Conservation (phyloP, 2,113 vertebrate genomes). For the Felis catus region F.catus_Fca126_mat1.0 CM031413.1:145219001-145219500, state of each 20-base stretch:
- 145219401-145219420: no score
- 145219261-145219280: conserved; percentile 93
- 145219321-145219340: neutral
- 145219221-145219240: no score
- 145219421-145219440: neutral
- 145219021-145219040: neutral
- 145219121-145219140: neutral
- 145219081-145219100: conserved; percentile 32
- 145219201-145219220: no score
- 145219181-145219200: neutral
- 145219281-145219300: conserved; percentile 90
- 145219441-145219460: neutral
- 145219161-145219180: neutral
- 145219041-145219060: neutral
- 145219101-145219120: neutral
- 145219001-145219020: neutral
- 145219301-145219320: conserved; percentile 93
- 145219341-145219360: neutral
- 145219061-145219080: neutral
- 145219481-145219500: neutral
- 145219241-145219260: neutral
- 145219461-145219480: neutral
- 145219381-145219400: neutral
- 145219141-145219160: neutral
- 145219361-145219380: neutral